A percentile compares a stretch with the other conserved stretches of the same genome.
These are phyloP conservation scores for Homalodisca vitripennis DNA, from an alignment of 1,140 invertebrate species.

Conservation along the genomic window DNA sequence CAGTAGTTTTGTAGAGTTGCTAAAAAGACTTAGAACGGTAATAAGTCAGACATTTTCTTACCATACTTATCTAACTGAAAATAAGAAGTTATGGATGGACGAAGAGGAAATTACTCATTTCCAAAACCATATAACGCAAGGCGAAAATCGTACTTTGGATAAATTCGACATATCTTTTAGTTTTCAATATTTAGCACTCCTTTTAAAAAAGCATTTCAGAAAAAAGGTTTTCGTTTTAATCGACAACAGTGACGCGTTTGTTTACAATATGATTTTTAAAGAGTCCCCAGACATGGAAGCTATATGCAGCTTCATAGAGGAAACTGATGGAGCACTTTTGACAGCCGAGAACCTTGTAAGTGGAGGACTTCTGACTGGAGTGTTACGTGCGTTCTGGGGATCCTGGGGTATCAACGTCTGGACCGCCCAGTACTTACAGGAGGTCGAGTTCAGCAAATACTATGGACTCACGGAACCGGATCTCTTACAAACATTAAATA, in stretches of 20 bases:
- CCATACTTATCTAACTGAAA: slow-evolving; percentile 10
- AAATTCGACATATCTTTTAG: neutral
- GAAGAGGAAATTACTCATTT: neutral
- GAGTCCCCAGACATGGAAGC: too few species aligned
- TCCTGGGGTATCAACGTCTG: too few species aligned
- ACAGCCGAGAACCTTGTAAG: too few species aligned
- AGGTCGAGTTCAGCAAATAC: too few species aligned
- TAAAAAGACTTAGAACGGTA: neutral
- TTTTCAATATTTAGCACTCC: neutral
- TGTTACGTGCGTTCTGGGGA: too few species aligned
- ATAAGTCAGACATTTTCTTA: neutral
- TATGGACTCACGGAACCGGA: too few species aligned
- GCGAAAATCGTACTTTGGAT: neutral
- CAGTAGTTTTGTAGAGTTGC: neutral
- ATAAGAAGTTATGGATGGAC: neutral
- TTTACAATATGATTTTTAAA: neutral
- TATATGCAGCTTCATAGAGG: too few species aligned
- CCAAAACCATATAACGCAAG: neutral
- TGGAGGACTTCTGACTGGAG: too few species aligned
- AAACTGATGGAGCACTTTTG: too few species aligned
- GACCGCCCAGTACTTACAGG: too few species aligned
- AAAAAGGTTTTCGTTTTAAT: slow-evolving; percentile 1
- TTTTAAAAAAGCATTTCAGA: neutral
- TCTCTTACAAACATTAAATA: too few species aligned
- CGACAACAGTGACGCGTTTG: slow-evolving; percentile 6